phyloP scores from a whole-genome alignment of 2,797 vertebrate species.

The Eidolon dupreanum region DNA sequence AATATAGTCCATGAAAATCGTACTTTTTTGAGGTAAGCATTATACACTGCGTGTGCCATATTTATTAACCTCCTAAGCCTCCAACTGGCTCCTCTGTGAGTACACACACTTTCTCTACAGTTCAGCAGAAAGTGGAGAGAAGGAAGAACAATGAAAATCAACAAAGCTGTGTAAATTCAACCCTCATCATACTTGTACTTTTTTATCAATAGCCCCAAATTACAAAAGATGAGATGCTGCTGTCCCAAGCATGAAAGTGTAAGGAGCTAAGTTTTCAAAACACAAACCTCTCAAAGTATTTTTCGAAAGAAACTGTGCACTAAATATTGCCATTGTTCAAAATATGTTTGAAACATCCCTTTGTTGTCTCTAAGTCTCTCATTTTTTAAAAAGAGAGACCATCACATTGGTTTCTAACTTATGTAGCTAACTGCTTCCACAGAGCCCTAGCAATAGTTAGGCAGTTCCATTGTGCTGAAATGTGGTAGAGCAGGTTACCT shows the following conservation, averaged over 20 bases:
- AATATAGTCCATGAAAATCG: not conserved
- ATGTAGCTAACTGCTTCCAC: not conserved
- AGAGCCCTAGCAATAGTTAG: not conserved
- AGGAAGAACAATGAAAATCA: not conserved
- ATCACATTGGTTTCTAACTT: not conserved
- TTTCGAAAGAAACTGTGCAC: not conserved
- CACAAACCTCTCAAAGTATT: not conserved
- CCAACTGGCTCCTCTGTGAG: not conserved
- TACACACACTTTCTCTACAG: not conserved
- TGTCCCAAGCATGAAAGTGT: not conserved
- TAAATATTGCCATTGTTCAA: constrained; percentile 25
- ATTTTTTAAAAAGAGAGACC: not conserved
- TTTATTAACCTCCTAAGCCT: not conserved
- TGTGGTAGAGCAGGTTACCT: not conserved
- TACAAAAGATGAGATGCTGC: not conserved
- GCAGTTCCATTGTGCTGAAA: constrained; percentile 15
- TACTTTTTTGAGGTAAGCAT: not conserved
- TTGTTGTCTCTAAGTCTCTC: not conserved
- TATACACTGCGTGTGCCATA: accelerated
- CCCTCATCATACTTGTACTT: not conserved
- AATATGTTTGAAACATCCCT: constrained; percentile 10
- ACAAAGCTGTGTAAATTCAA: not conserved
- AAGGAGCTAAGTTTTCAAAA: not conserved
- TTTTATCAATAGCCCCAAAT: not conserved
- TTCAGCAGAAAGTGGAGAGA: not conserved